Evolutionary conservation across 2,888 invertebrate genomes (phyloP), one percentile per base, ranked within the genome.

Genomic region (Melikaiella ostensackeni): DNA sequence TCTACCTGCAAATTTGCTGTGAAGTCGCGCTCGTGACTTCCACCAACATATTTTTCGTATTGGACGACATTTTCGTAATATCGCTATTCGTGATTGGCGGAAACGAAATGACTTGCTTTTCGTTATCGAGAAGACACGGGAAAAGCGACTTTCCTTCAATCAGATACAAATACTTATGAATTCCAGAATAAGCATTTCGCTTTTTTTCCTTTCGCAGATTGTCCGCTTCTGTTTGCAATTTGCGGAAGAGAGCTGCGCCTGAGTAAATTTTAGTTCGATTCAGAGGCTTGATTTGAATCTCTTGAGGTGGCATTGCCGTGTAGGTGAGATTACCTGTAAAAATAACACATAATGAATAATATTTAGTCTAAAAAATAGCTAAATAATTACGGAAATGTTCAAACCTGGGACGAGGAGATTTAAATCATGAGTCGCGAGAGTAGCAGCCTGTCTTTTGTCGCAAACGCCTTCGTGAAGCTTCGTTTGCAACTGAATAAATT

Each of bases 51-150:
- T 93, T 91, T 77, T 93, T 95, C 33, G 95, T 96, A 0, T 93
- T 93, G 33, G 92, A 86, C 0, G 95, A 94, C 92, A 97, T 95
- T 96, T 97, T 97, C 1, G 96, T 95, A 80, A 93, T 92, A 75
- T 97, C 96, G 77, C 96, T 95, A 91, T 97, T 97, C 27, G 97
- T 97, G 84, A 97, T 96, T 0, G 97, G 97, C 16, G 97, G 97
- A 88, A 97, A 96, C 59, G 97, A 97, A 85, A 97, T 95, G 2
- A 96, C 95, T 80, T 93, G 93, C 1, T 93, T 93, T 16, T 92
- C 92, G 7, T 93, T 92, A 88, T 96, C 95, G 82, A 94, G 86
- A 59, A 97, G 89, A 86, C 96, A 97, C 0, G 97, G 96, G 89
- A 95, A 97, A 57, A 94, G 90, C 0, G 94, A 92, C 88, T 96